Evolutionary conservation across 1,140 invertebrate species (phyloP).

Genomic region (Trichonephila clavata): DNA sequence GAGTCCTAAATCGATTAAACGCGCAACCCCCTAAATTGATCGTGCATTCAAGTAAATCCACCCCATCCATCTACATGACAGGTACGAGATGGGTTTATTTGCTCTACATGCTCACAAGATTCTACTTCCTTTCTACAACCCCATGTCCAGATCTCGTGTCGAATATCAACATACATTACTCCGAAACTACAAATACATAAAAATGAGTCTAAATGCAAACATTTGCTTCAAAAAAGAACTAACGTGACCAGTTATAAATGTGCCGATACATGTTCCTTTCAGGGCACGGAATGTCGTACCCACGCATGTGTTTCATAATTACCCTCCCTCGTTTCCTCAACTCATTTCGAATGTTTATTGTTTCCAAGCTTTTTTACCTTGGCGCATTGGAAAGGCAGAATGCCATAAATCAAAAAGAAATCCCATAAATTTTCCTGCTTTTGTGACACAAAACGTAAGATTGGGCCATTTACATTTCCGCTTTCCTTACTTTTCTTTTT

Average conservation of each 20-base stretch:
- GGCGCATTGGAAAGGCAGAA: background rate
- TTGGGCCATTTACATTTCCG: slow-evolving; percentile 23
- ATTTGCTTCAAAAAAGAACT: background rate
- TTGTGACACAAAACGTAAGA: background rate
- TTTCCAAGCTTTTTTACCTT: slow-evolving; percentile 12
- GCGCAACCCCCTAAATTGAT: no score
- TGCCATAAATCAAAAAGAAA: slow-evolving; percentile 38
- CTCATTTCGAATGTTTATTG: background rate
- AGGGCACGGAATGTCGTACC: background rate
- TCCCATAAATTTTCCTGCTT: slow-evolving; percentile 44
- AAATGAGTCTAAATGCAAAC: background rate
- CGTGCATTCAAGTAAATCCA: no score
- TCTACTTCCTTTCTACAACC: background rate
- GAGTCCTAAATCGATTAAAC: no score
- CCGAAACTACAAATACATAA: background rate
- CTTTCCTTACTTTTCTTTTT: background rate
- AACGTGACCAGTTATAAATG: slow-evolving; percentile 30
- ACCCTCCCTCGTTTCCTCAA: background rate
- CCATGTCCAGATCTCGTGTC: background rate
- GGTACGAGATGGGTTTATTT: background rate
- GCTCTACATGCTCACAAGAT: background rate
- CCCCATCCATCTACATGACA: no score
- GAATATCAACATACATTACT: background rate
- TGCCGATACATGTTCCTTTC: background rate
- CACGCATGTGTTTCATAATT: slow-evolving; percentile 27